Evolutionary conservation across 2,797 vertebrate genomes (phyloP), one percentile per base, ranked within the genome.

Genomic region (Steatocranus sp.): DNA sequence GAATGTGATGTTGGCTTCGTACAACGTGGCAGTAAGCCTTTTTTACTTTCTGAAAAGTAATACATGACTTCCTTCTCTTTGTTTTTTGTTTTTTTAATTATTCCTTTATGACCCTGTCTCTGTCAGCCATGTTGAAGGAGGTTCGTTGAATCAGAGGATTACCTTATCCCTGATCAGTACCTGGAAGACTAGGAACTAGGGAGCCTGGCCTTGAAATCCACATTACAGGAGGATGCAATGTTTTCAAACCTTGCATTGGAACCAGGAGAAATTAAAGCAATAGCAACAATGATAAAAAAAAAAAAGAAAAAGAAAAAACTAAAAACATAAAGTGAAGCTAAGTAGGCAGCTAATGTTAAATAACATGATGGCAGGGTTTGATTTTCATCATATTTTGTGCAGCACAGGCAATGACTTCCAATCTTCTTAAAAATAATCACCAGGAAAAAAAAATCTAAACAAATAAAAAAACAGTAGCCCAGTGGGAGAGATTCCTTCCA

Each of bases 11-110:
- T 34, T 61, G 17, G 30, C 3, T 61, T 34, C 0, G 3, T 61
- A 20, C 56, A 61, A 36, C 0, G 3, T 61, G 56, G 6, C 10
- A 3, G 56, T 12, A 34, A n/a, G 27, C 18, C 56, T 61, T 61
- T 63, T 32, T 34, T 12, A 61, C 18, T 36, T 63, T 36, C n/a
- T 23, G 5, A 38, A 66, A 66, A 20, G 34, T 23, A 23, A 66
- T 23, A 15, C n/a, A 66, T 66, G 36, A 9, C 7, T 38, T 66
- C n/a, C n/a, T 20, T 34, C 56, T 61, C 6, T 8, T 23, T 23
- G 12, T 17, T 7, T 43, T 15, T 7, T 6, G 14, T 48, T 2
- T 2, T 53, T 15, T 1, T 0, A 1, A 17, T 32, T 2, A 9
- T 15, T 66, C 5, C 1, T 8, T 23, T 9, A 23, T 10, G n/a